Evolutionary conservation across 53 echinoderm and acorn worm species (phyloP).

Genomic region (Stichopus horrens): DNA sequence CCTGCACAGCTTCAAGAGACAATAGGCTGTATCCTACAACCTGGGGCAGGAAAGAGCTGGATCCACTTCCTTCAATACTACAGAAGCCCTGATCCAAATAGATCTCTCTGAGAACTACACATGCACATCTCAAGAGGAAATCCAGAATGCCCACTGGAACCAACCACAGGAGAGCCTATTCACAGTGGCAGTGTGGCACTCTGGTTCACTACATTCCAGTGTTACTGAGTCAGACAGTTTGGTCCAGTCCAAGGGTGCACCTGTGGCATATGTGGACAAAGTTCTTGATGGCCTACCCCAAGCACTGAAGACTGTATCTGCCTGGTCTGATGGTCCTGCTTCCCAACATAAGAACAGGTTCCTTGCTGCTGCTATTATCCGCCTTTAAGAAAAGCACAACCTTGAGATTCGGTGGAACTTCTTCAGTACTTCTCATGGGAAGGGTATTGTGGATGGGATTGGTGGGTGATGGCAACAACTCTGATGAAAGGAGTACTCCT

Average conservation of each 20-base stretch:
- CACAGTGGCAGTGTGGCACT: constrained; percentile 59
- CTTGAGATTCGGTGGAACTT: constrained; percentile 56
- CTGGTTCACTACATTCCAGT: constrained; percentile 1
- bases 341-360: constrained; percentile 58
- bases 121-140: constrained; percentile 20
- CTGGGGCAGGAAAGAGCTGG: not conserved
- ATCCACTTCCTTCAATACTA: not conserved
- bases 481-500: constrained; percentile 22
- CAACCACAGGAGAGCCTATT: constrained; percentile 64
- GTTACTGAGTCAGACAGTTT: constrained; percentile 45
- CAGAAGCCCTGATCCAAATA: constrained; percentile 13
- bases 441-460: constrained; percentile 62
- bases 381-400: constrained; percentile 51
- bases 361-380: constrained; percentile 43
- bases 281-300: constrained; percentile 42
- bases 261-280: constrained; percentile 23
- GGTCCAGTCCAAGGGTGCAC: constrained; percentile 23
- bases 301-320: not conserved
- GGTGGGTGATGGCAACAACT: constrained; percentile 41
- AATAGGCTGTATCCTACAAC: constrained; percentile 14
- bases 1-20: constrained; percentile 6
- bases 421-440: constrained; percentile 54
- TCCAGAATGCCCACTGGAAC: constrained; percentile 64
- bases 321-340: constrained; percentile 68
- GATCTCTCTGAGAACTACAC: constrained; percentile 25